Evolutionary conservation across 2,113 vertebrate species (phyloP).

Genomic region (Myotis brandtii): DNA sequence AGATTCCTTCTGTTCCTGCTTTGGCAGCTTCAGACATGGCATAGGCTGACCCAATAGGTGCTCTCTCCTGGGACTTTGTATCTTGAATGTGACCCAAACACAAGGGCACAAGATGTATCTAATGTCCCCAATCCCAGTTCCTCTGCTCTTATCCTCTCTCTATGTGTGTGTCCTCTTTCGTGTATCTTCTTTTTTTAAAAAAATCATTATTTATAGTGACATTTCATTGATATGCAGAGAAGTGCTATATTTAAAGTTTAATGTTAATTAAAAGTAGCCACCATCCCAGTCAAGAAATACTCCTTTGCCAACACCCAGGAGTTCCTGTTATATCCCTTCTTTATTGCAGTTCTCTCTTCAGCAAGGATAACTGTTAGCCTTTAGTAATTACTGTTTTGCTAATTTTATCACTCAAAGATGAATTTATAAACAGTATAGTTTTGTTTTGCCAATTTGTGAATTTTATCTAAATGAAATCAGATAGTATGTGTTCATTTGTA

Average conservation of each 20-base stretch:
- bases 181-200: background rate
- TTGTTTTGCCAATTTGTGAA: background rate
- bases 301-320: background rate
- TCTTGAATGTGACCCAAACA: background rate
- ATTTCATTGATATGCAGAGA: background rate
- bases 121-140: background rate
- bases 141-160: background rate
- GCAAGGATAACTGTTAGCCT: background rate
- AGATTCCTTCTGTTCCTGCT: background rate
- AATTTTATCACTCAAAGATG: background rate
- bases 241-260: conserved; percentile 38
- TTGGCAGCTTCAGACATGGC: too few species aligned
- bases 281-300: background rate
- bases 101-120: background rate
- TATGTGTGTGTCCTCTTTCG: background rate
- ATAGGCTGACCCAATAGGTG: background rate
- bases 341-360: background rate
- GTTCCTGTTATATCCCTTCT: background rate
- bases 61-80: background rate
- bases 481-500: background rate
- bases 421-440: background rate
- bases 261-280: background rate
- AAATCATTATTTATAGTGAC: background rate
- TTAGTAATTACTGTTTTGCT: background rate
- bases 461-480: conserved; percentile 10